Conservation (phyloP, 2,797 vertebrate species). For the Naso thynnoides region DNA sequence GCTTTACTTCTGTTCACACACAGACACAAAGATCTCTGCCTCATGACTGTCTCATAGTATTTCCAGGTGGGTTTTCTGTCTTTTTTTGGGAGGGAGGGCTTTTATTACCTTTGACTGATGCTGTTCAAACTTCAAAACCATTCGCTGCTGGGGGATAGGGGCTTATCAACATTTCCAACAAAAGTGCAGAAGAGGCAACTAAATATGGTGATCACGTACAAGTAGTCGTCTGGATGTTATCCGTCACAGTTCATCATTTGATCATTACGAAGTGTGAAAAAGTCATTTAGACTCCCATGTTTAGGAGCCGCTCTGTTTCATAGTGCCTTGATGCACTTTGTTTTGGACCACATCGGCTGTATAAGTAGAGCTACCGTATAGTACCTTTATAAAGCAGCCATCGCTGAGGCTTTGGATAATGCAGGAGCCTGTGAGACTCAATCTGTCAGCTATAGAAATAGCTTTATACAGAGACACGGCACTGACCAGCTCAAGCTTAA, state of each 20-base stretch:
- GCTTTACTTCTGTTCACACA: constrained; percentile 58
- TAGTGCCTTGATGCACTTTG: constrained; percentile 87
- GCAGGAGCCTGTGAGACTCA: constrained; percentile 42
- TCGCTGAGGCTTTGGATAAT: constrained; percentile 45
- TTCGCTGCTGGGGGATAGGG: constrained; percentile 77
- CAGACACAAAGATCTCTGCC: constrained; percentile 48
- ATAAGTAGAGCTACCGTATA: constrained; percentile 73
- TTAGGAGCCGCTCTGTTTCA: constrained; percentile 79
- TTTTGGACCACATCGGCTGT: constrained; percentile 75
- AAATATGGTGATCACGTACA: constrained; percentile 68
- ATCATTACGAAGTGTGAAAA: constrained; percentile 65
- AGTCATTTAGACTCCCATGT: constrained; percentile 74
- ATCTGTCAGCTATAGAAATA: constrained; percentile 52
- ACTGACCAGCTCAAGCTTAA: constrained; percentile 52
- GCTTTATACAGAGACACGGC: constrained; percentile 57
- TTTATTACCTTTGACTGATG: constrained; percentile 68
- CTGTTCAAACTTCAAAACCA: constrained; percentile 75
- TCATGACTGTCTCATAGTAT: constrained; percentile 40
- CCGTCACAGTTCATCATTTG: constrained; percentile 66
- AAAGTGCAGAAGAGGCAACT: constrained; percentile 76
- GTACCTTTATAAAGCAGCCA: constrained; percentile 71
- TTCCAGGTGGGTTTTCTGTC: constrained; percentile 31
- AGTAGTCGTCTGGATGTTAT: constrained; percentile 64
- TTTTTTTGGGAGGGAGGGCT: constrained; percentile 14
- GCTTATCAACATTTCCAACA: constrained; percentile 66